Evolutionary conservation across 1,140 invertebrate species (phyloP).

Genomic region (Belonocnema kinseyi): DNA sequence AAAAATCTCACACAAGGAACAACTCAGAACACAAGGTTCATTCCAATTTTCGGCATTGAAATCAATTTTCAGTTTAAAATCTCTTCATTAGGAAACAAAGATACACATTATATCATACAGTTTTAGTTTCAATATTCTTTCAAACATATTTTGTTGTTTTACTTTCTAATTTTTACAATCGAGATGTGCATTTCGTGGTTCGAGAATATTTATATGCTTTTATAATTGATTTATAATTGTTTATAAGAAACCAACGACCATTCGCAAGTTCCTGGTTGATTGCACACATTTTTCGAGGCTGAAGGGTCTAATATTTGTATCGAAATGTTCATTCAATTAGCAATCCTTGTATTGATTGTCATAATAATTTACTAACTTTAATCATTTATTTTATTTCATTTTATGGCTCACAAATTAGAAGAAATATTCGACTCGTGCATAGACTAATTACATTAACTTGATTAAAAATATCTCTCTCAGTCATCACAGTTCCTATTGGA

Average conservation of each 20-base stretch:
- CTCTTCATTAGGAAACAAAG: neutral
- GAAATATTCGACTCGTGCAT: too few species aligned
- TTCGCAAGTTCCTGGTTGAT: constrained; percentile 12
- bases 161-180: neutral
- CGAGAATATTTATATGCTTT: too few species aligned
- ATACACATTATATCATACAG: neutral
- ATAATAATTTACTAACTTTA: too few species aligned
- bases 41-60: neutral
- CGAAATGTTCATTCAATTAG: neutral
- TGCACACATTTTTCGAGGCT: constrained; percentile 22
- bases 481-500: too few species aligned
- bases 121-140: too few species aligned
- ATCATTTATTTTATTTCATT: too few species aligned
- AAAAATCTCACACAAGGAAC: neutral
- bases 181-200: too few species aligned
- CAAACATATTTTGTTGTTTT: neutral
- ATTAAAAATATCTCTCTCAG: too few species aligned
- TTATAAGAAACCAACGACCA: constrained; percentile 5
- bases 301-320: neutral
- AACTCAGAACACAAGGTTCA: neutral
- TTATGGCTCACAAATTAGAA: too few species aligned
- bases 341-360: neutral
- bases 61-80: neutral
- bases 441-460: too few species aligned
- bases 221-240: neutral